Percentiles rank a stretch among this genome's conserved stretches.
These are phyloP conservation scores for Goniozus legneri DNA, from an alignment of 1,140 invertebrate species.

Conservation along the genomic window DNA sequence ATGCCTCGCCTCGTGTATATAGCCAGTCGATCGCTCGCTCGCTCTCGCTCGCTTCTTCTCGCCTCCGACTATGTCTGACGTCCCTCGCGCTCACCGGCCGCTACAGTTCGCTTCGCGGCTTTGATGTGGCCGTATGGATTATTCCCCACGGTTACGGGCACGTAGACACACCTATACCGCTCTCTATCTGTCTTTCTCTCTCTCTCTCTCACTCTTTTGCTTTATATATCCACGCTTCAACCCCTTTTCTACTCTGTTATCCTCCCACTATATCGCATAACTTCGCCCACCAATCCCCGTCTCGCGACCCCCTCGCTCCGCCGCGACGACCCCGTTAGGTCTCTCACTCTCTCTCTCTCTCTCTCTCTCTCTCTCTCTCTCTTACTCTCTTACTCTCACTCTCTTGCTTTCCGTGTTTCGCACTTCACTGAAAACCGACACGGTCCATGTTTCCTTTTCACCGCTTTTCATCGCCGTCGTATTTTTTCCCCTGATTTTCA, in stretches of 20 bases:
- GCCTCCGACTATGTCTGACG: neutral
- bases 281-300: no score
- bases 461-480: neutral
- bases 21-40: conserved; percentile 2
- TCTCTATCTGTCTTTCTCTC: no score
- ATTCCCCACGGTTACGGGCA: conserved; percentile 12
- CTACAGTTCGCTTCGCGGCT: conserved; percentile 5
- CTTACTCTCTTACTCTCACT: no score
- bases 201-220: no score
- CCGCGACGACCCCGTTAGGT: no score
- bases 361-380: neutral
- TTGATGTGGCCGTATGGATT: conserved; percentile 16
- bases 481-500: neutral
- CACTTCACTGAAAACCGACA: no score
- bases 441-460: neutral
- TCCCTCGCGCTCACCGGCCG: neutral
- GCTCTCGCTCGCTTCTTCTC: neutral
- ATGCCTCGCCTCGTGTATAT: conserved; percentile 4
- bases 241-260: no score
- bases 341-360: neutral
- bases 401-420: no score
- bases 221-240: no score
- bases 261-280: no score
- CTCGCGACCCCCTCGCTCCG: no score
- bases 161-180: no score